phyloP scores from a whole-genome alignment of 2,888 invertebrate species.

The Epinotia bilunana region DNA sequence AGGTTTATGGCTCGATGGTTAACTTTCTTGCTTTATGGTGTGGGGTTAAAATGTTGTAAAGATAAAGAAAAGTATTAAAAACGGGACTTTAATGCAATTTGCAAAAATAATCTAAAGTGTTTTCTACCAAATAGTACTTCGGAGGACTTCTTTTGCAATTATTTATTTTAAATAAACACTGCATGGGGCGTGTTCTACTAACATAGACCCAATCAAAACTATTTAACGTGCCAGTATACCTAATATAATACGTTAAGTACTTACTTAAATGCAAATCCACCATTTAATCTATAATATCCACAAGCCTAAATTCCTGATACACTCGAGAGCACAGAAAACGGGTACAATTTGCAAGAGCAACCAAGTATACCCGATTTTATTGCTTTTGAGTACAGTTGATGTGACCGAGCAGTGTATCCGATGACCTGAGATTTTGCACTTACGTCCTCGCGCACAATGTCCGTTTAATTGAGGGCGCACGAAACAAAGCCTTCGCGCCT shows the following conservation, averaged over 20 bases:
- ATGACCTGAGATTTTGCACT: conserved; percentile 82
- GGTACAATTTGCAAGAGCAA: not conserved
- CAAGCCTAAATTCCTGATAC: not conserved
- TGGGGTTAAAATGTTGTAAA: conserved; percentile 12
- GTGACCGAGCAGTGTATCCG: conserved; percentile 81
- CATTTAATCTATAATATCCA: no score
- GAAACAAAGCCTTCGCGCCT: conserved; percentile 46
- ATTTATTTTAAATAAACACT: no score
- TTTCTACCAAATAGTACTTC: not conserved
- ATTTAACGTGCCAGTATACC: not conserved
- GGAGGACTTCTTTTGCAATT: no score
- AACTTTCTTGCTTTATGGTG: conserved; percentile 28
- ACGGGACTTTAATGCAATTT: not conserved
- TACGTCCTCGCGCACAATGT: conserved; percentile 79
- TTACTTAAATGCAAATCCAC: no score
- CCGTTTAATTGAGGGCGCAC: conserved; percentile 79
- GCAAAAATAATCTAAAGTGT: not conserved
- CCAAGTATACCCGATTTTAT: not conserved
- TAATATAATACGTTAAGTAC: not conserved
- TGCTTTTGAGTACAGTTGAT: not conserved
- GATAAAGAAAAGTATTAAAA: not conserved
- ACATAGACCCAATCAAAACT: not conserved
- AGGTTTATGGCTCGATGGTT: conserved; percentile 35
- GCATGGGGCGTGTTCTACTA: no score
- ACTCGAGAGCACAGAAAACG: not conserved